A percentile compares a stretch with the other conserved stretches of the same genome.
Evolutionary conservation across 2,888 invertebrate genomes (phyloP).

Genomic region (Nymphalis c-album): DNA sequence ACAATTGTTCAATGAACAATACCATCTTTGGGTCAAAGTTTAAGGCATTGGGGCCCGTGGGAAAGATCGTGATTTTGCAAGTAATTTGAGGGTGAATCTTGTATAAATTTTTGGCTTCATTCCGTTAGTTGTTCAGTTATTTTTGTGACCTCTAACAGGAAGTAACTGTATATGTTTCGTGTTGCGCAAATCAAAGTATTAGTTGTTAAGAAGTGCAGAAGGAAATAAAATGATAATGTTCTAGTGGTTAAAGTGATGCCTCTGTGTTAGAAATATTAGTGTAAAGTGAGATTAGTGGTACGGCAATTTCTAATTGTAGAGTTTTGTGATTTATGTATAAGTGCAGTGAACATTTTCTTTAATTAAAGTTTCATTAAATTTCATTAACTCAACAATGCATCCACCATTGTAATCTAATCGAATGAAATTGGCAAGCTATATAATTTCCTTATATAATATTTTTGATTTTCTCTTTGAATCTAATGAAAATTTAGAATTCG

Average conservation of each 20-base stretch:
- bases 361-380: too few relatives aligned
- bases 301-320: too few relatives aligned
- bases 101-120: conserved; percentile 64
- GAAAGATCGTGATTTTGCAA: conserved; percentile 52
- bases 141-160: conserved; percentile 63
- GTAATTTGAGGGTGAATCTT: conserved; percentile 60
- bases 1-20: conserved; percentile 70
- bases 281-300: too few relatives aligned
- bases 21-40: conserved; percentile 63
- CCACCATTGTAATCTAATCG: too few relatives aligned
- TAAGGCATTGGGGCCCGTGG: conserved; percentile 56
- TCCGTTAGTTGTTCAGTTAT: conserved; percentile 64
- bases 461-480: too few relatives aligned
- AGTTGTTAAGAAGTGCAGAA: background rate
- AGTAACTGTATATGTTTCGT: conserved; percentile 55
- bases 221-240: background rate
- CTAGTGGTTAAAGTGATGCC: too few relatives aligned
- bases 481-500: background rate
- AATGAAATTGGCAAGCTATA: too few relatives aligned
- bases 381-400: too few relatives aligned
- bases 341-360: too few relatives aligned
- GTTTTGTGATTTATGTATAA: too few relatives aligned
- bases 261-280: too few relatives aligned
- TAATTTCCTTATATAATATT: too few relatives aligned
- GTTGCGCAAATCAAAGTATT: conserved; percentile 1